Base-by-base conservation (phyloP, 2,113 vertebrate species). In the Melanotaenia duboulayi region DNA sequence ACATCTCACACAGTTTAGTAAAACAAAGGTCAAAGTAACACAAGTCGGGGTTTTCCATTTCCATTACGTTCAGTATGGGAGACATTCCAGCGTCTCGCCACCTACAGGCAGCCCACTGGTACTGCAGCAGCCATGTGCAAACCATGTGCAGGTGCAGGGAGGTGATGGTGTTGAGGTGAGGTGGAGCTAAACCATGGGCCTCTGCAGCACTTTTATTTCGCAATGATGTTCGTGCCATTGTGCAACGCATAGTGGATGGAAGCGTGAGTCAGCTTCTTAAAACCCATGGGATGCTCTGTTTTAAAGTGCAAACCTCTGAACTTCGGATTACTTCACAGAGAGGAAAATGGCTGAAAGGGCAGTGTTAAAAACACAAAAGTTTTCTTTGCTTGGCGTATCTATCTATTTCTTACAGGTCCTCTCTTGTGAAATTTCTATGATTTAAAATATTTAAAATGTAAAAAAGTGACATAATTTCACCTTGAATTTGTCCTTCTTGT, bases 1-100 rank as follows among this genome's bases (percentile, higher is more conserved):
- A 28, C 28, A 28, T 28, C 28, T 28, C 6, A 28, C 3, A 6
- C n/a, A n/a, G n/a, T n/a, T n/a, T n/a, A n/a, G n/a, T n/a, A n/a
- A n/a, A n/a, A n/a, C n/a, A n/a, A n/a, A n/a, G n/a, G n/a, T n/a
- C n/a, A n/a, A n/a, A n/a, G n/a, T n/a, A n/a, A n/a, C n/a, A n/a
- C n/a, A n/a, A n/a, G n/a, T n/a, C n/a, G n/a, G n/a, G n/a, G n/a
- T n/a, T n/a, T n/a, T n/a, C 48, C 20, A 37, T 88, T n/a, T n/a
- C n/a, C n/a, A n/a, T n/a, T n/a, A n/a, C n/a, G n/a, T n/a, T n/a
- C n/a, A n/a, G n/a, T n/a, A n/a, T n/a, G n/a, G n/a, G n/a, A n/a
- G 80, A 76, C 66, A 80, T 66, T 77, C 77, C 77, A 77, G 68
- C 71, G 74, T 35, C 67, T 83, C 57, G 81, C 77, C n/a, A n/a